Base-by-base conservation (phyloP, 2,113 vertebrate species). In the human region DNA sequence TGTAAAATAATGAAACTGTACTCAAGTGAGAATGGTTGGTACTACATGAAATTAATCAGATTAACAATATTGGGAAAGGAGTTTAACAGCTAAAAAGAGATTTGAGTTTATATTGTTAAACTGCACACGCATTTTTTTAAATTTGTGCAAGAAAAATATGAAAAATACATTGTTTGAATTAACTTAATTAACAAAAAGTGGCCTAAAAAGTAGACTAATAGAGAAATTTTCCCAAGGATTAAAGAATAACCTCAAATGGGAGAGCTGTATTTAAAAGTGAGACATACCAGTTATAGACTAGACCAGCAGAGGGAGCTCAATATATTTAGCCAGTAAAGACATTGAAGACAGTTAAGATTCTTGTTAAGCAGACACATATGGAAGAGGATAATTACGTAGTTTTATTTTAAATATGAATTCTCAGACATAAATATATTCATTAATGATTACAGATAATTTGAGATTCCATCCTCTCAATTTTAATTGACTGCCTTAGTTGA, bases 231-330 rank as follows among this genome's bases (percentile, higher is more conserved):
- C 80, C 81, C 17, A 86, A 93, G 38, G 92, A 52, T 79, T 48
- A 92, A 87, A 75, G 52, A 18, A n/a, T 75, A 93, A 20, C 45
- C 23, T 95, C 48, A 87, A 43, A 70, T 84, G 48, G 14, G 14
- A 93, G 64, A 23, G 38, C 6, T 89, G 9, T 30, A 79, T 83
- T 92, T 86, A 61, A 50, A 97, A 91, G 45, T 22, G 27, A 91
- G 5, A 48, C 40, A 75, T 30, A 38, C 18, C 59, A 45, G 2
- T 52, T 17, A 43, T 23, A 76, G 59, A 48, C 16, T 16, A 45
- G 40, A 61, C 73, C 96, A 98, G 88, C 75, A 98, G 94, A 98
- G 90, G 96, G 82, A 95, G 85, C 95, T 89, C 96, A 84, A 68
- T 84, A 93, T 96, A 96, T 94, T 96, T 96, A 91, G 30, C 72